Base-by-base conservation (phyloP, 1,140 invertebrate species). In the Drosophila sturtevanti region DNA sequence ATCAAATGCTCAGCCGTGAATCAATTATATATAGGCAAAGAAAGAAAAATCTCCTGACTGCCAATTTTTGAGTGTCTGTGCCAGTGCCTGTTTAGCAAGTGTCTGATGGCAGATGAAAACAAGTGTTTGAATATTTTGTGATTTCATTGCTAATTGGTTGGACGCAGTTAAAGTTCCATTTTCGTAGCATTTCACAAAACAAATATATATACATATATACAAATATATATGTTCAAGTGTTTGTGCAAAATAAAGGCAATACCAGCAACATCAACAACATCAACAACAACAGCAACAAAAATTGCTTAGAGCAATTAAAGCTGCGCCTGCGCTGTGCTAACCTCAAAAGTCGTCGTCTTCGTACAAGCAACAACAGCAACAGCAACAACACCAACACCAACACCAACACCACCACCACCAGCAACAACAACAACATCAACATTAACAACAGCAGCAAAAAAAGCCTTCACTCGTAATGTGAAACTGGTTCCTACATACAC, bases 261-360 rank as follows among this genome's bases (percentile, higher is more conserved):
- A 79, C 62, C 22, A 44, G 14, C 63, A 64, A 41, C 63, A 79
- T n/a, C 56, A 67, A 35, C 60, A 79, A 67, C 22, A 41, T 4
- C 63, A 64, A 38, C 63, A 79, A 71, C 22, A 41, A 18, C 34
- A 63, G 52, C 63, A 67, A 38, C 37, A 56, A 60, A 55, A 69
- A 63, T 51, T 78, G 82, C 81, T 72, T 62, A 37, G 63, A 37
- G 72, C 72, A 66, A 73, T 85, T 85, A 62, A 75, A 77, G 84
- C 75, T 89, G 85, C 79, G 85, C 85, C 85, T 84, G 84, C 85
- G 84, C 82, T 16, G 48, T 54, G 70, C 77, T 89, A 89, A 89
- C 84, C 84, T 89, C 86, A 80, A 85, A 81, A 56, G 14, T 55
- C 22, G 54, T 35, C 21, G 54, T 56, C 54, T 16, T 56, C 54